These are phyloP conservation scores for Sitophilus oryzae DNA, from an alignment of 1,140 invertebrate species.

Conservation along the genomic window DNA sequence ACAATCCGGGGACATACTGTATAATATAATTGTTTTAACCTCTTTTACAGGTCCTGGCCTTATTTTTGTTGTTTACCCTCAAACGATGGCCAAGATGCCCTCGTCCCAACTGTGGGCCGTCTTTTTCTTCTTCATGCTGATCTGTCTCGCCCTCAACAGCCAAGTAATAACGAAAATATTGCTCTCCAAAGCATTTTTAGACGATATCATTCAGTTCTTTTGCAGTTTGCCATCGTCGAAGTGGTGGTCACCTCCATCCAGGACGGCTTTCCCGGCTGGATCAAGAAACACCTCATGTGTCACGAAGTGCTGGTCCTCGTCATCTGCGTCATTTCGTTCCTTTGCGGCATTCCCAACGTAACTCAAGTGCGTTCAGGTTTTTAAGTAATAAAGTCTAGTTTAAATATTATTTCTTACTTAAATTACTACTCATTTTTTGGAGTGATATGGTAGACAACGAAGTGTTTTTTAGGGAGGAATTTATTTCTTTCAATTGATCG, in stretches of 20 bases:
- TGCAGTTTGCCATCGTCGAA: constrained; percentile 82
- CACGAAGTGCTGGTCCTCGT: constrained; percentile 81
- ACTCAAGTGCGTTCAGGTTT: constrained; percentile 55
- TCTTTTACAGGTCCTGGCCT: constrained; percentile 70
- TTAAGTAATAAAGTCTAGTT: not conserved
- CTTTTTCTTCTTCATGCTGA: constrained; percentile 85
- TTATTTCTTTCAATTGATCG: constrained; percentile 87
- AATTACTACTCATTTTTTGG: not conserved
- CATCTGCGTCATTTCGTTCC: constrained; percentile 74
- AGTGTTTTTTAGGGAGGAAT: constrained; percentile 74
- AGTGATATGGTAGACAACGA: not conserved
- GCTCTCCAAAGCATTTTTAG: constrained; percentile 11
- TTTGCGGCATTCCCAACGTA: constrained; percentile 79
- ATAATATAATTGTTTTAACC: not conserved
- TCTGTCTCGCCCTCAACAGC: constrained; percentile 84
- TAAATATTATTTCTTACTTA: not conserved
- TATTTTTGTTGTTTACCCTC: constrained; percentile 84
- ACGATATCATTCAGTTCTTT: constrained; percentile 38
- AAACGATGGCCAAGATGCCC: constrained; percentile 85
- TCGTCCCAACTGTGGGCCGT: constrained; percentile 78
- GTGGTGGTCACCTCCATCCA: constrained; percentile 88
- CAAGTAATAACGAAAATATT: constrained; percentile 56
- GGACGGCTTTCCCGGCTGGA: constrained; percentile 81
- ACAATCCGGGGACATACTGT: not conserved
- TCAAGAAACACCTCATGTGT: constrained; percentile 71